Evolutionary conservation across 2,888 invertebrate genomes (phyloP), one percentile per base, ranked within the genome.

Genomic region (Linnaemya tessellans): DNA sequence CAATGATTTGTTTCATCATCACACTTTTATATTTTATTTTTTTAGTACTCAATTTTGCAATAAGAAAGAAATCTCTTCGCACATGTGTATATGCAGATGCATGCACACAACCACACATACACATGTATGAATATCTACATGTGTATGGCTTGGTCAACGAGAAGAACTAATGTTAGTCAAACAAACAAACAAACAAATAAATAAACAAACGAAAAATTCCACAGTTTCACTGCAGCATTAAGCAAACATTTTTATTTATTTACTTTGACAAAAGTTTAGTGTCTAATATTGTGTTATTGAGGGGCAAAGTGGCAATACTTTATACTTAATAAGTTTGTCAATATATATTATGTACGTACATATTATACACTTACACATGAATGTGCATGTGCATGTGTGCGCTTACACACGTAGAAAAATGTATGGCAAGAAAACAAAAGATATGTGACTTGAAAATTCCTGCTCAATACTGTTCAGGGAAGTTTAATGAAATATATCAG

Each of bases 141-240:
- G 18, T 11, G 22, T 56, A 38, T 58, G 18, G 25, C 58, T 78
- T 83, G 43, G 51, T 73, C 71, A 83, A 73, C 51, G 43, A 20
- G 41, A 67, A 51, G 56, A 78, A 78, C 73, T 80, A 80, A 77
- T 80, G 70, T 80, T 80, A 71, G 65, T 54, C 71, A 84, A 84
- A 84, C 60, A 80, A 68, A 62, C 71, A 84, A 84, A 84, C 60
- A 80, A 68, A 62, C 60, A 80, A 68, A 62, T 65, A 84, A 84
- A 84, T 54, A 80, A 68, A 62, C 38, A 49, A 70, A 62, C 38
- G 58, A 79, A 70, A 79, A 75, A 84, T 84, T 84, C 84, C 84
- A 71, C 67, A 77, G 70, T 46, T 75, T 65, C 84, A 84, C 67
- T 84, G 84, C 84, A 84, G 84, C 84, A 84, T 80, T 77, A 65